Conservation (phyloP, 2,888 invertebrate species). For the Arctia plantaginis region DNA sequence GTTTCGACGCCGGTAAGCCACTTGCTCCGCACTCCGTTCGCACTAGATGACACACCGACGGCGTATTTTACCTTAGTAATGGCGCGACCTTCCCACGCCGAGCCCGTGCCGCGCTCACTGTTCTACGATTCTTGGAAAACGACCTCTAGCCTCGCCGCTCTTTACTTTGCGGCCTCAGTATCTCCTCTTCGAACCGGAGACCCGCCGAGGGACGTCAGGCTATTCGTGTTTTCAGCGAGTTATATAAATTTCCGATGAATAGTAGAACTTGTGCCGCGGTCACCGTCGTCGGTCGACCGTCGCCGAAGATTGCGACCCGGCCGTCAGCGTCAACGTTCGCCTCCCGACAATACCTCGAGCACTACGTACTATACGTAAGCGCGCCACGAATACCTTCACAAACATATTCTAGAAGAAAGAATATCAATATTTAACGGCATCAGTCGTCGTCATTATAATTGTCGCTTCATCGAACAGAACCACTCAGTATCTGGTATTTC, state of each 20-base stretch:
- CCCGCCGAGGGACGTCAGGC: background rate
- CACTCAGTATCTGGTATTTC: background rate
- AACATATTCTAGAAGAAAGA: background rate
- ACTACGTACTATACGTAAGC: background rate
- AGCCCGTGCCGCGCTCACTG: background rate
- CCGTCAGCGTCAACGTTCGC: constrained; percentile 8
- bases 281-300: background rate
- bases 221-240: background rate
- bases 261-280: background rate
- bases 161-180: background rate
- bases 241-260: background rate
- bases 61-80: constrained; percentile 84
- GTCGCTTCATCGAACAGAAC: background rate
- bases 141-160: background rate
- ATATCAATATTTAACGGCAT: background rate
- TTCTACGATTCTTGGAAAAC: background rate
- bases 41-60: constrained; percentile 64
- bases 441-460: background rate
- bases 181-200: background rate
- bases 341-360: background rate
- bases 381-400: too few species aligned
- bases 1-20: constrained; percentile 73
- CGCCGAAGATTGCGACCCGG: background rate
- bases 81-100: constrained; percentile 56
- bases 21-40: constrained; percentile 57